Base-by-base conservation (phyloP, 2,888 invertebrate genomes). In the Melinaea marsaeus region DNA sequence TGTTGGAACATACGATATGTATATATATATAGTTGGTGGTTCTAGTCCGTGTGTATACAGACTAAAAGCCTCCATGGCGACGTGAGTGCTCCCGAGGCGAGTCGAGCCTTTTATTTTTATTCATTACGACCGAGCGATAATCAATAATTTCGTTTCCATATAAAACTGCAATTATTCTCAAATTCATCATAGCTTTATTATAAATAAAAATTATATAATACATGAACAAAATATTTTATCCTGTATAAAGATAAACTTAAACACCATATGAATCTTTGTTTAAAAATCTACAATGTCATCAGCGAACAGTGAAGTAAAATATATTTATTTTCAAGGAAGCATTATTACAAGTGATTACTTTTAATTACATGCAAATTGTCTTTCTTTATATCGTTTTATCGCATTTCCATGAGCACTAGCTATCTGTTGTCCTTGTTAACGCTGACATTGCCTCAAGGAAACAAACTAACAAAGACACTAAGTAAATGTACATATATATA, bases 91-190 rank as follows among this genome's bases (percentile, higher is more conserved):
- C 32, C 51, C 51, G 51, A 9, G 51, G 51, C 22, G 51, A 51
- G 13, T 7, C 22, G 32, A 22, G 5, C 13, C 22, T 11, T 51
- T 32, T 32, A 32, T 58, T 65, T 65, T 60, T 47, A 59, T 65
- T 65, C 59, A 62, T 60, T 60, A 65, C 57, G 55, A 65, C 61
- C 59, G 58, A 59, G 48, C 56, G 48, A 47, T 61, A 64, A 64
- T 64, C 64, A 64, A 64, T 59, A 51, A 32, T 32, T 51, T 6
- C 7, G 11, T 5, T 11, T 51, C 32, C 2, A 51, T 32, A 6
- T 51, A 7, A 32, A 51, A 51, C 32, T 32, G 22, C 9, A 7
- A 32, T 42, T 42, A 42, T 42, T 42, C 42, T 3, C 7, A 37
- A 42, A 42, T 42, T 42, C 7, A 42, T 42, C 11, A 42, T 9